Base-by-base conservation (phyloP, 1,140 invertebrate genomes). In the Drosophila sproati region DNA sequence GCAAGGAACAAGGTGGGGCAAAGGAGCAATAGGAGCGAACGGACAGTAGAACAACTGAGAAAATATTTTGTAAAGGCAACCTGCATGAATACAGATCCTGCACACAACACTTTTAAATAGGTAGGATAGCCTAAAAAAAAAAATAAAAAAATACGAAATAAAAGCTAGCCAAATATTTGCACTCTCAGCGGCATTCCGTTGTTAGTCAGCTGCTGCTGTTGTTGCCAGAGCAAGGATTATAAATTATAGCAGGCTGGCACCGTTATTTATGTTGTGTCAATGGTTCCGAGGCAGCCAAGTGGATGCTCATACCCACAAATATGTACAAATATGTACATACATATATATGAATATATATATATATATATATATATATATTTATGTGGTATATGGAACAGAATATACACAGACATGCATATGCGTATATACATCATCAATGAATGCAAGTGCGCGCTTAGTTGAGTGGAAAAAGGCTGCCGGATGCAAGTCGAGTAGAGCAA, bases 211-310 rank as follows among this genome's bases (percentile, higher is more conserved):
- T 64, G 67, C 7, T 73, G 35, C 43, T 57, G 56, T 47, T 76
- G 47, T 20, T 59, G 76, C 35, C 48, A 66, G 51, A 74, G 80
- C 78, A 90, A 81, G 78, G 85, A 90, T 89, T 89, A 88, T 91
- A 91, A 91, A 88, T 91, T 91, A 91, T 85, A 91, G 78, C 83
- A 74, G 80, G 78, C 83, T 72, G 77, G 71, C 78, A 89, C 77
- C 77, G 80, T 86, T 91, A 87, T 90, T 91, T 91, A 86, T 90
- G 87, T 77, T 77, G 73, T 82, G 87, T 91, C 78, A 81, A 87
- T 91, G 80, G 82, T 69, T 60, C 8, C 39, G 59, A 55, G 54
- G 59, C 57, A 74, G 70, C 70, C 67, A 73, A 73, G 62, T 69
- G 78, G 54, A 64, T 51, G 32, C 32, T 32, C 52, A 59, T 10